Base-by-base conservation (phyloP, 2,888 invertebrate genomes). In the Hypolimnas misippus region DNA sequence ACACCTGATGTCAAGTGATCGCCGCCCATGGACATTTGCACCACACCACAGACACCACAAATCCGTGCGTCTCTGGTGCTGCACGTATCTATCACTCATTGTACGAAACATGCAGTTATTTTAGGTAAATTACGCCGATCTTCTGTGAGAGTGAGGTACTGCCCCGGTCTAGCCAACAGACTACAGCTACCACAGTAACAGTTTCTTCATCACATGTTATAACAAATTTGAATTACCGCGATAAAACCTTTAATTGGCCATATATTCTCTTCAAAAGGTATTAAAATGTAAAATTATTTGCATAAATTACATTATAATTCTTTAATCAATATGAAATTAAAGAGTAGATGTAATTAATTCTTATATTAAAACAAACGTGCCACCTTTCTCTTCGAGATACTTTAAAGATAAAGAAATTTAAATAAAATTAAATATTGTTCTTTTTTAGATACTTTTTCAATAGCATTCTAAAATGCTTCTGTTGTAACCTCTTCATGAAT, bases 321-420 rank as follows among this genome's bases (percentile, higher is more conserved):
- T 49, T 2, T 49, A 49, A 25, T 49, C 49, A 25, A 25, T 49
- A 49, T 21, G 1, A 49, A 49, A n/a, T 49, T 25, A 49, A n/a
- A 49, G 10, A 19, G 25, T 49, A n/a, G n/a, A 25, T 14, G 14
- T 49, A 49, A 29, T 29, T 29, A 25, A 16, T 19, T 14, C 49
- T 6, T 49, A 29, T 29, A 29, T 29, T 29, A 2, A 49, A 29
- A n/a, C n/a, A 16, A 29, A 49, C 14, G 19, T 7, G 29, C 25
- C n/a, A 49, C 14, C 29, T 49, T 49, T 49, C 49, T 29, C 29
- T 29, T 8, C 6, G 8, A 46, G 25, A 14, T 49, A 2, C 25
- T 29, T 6, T 29, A 14, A 14, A 49, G 25, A 14, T 25, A n/a
- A 42, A 17, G 14, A 7, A 17, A 17, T 16, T 42, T 2, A 17